These are phyloP conservation scores for Eupithecia pulchellata DNA, from an alignment of 2,888 invertebrate genomes.

Conservation along the genomic window DNA sequence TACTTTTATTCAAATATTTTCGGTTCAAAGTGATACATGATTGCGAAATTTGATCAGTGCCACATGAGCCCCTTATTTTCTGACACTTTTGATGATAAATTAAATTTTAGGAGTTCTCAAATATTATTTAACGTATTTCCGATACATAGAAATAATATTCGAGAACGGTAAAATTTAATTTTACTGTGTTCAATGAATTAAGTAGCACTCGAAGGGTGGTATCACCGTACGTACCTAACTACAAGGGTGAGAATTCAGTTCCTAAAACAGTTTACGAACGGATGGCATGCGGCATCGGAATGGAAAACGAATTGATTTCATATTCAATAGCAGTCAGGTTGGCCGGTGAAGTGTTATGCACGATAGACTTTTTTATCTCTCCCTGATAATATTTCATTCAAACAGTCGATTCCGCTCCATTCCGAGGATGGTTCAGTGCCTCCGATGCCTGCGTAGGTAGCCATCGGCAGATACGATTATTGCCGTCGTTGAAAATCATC, in stretches of 20 bases:
- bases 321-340: constrained; percentile 25
- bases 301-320: constrained; percentile 28
- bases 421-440: neutral
- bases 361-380: constrained; percentile 12
- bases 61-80: neutral
- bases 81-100: neutral
- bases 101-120: neutral
- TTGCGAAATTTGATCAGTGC: constrained; percentile 22
- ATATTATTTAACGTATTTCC: neutral
- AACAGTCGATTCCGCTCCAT: neutral
- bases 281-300: constrained; percentile 15
- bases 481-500: neutral
- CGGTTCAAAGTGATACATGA: constrained; percentile 35
- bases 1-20: constrained; percentile 39
- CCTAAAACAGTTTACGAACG: constrained; percentile 26
- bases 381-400: constrained; percentile 18
- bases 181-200: neutral
- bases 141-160: too few relatives aligned
- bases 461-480: neutral
- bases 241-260: constrained; percentile 1
- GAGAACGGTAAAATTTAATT: too few relatives aligned
- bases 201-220: neutral
- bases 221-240: neutral
- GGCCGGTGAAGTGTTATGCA: constrained; percentile 22
- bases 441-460: neutral